These are phyloP conservation scores for Buathra laborator DNA, from an alignment of 2,888 invertebrate genomes.

Conservation along the genomic window DNA sequence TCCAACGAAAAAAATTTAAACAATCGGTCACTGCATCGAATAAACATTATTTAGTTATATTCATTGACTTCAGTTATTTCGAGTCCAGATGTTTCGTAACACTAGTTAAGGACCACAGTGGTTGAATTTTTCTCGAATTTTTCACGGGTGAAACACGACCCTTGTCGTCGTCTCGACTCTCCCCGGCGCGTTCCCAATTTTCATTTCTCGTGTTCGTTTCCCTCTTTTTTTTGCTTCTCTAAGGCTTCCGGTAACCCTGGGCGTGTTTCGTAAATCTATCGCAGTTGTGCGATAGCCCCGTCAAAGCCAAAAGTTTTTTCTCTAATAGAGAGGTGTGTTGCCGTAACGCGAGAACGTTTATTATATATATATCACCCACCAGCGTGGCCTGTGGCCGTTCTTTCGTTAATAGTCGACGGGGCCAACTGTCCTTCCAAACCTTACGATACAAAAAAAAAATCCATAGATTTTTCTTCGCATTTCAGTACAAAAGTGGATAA, in stretches of 20 bases:
- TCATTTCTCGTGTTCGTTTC: constrained; percentile 46
- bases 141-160: constrained; percentile 53
- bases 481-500: neutral
- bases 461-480: constrained; percentile 27
- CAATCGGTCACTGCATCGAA: too few species aligned
- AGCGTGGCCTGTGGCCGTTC: constrained; percentile 10
- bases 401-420: constrained; percentile 24
- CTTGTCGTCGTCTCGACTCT: constrained; percentile 61
- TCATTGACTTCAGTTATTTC: neutral
- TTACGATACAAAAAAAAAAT: constrained; percentile 12
- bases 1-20: too few species aligned
- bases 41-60: neutral
- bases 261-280: constrained; percentile 65
- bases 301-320: constrained; percentile 38
- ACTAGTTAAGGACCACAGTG: constrained; percentile 40
- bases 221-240: constrained; percentile 36
- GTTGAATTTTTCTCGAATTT: constrained; percentile 51
- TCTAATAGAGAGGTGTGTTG: constrained; percentile 62
- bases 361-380: constrained; percentile 38
- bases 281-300: constrained; percentile 18
- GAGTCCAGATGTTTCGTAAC: constrained; percentile 58
- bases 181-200: constrained; percentile 54
- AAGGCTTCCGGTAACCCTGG: constrained; percentile 59
- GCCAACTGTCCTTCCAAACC: constrained; percentile 35
- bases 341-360: constrained; percentile 59